Conservation (phyloP, 2,113 vertebrate species). For the Leptodactylus fuscus region DNA sequence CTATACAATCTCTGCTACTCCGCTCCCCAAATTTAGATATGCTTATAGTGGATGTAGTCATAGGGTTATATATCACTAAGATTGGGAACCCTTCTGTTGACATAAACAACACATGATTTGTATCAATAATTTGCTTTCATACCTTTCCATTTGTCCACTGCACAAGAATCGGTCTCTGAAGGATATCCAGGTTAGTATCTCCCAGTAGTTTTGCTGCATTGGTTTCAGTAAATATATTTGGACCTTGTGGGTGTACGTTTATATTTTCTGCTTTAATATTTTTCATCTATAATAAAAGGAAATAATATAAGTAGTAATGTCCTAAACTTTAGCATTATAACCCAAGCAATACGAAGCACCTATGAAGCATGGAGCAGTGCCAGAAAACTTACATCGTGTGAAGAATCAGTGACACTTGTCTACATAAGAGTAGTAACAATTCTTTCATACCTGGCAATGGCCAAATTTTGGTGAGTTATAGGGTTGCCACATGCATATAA, state of each 20-base stretch:
- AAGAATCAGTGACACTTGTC: too few relatives aligned
- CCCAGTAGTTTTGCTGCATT: constrained; percentile 78
- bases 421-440: too few relatives aligned
- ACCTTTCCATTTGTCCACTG: constrained; percentile 91
- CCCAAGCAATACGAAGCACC: neutral
- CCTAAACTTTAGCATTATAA: neutral
- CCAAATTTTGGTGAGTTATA: too few relatives aligned
- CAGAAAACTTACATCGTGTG: too few relatives aligned
- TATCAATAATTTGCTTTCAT: constrained; percentile 58
- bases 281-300: constrained; percentile 78
- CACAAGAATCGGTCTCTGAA: constrained; percentile 85
- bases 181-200: constrained; percentile 76
- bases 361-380: neutral
- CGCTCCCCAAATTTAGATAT: too few relatives aligned
- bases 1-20: too few relatives aligned
- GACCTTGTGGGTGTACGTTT: constrained; percentile 73
- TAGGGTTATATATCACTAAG: neutral
- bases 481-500: too few relatives aligned
- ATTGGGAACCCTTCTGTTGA: neutral
- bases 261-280: constrained; percentile 82
- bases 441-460: neutral
- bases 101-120: neutral
- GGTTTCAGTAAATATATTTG: constrained; percentile 84
- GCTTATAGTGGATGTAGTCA: too few relatives aligned
- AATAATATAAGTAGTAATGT: neutral